Percentiles rank a stretch among this genome's conserved stretches.
phyloP scores from a whole-genome alignment of 1,140 invertebrate species.

The Drosophila oshimai region DNA sequence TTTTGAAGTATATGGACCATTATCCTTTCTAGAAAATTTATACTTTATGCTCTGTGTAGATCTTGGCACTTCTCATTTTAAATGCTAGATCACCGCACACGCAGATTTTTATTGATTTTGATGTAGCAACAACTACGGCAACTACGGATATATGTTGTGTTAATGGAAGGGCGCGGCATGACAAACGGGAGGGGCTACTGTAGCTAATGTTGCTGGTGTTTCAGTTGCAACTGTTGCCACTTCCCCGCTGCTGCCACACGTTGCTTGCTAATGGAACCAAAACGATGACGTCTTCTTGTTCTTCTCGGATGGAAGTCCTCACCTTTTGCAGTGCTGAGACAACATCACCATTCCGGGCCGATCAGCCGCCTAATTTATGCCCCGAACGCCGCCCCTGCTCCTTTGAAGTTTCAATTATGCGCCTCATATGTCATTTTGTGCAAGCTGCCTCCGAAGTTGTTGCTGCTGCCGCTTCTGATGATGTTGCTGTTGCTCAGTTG shows the following conservation, averaged over 20 bases:
- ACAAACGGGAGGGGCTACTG: conserved; percentile 50
- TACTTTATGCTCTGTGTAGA: conserved; percentile 3
- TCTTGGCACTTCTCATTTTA: conserved; percentile 13
- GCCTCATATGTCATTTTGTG: conserved; percentile 82
- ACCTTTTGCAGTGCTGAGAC: conserved; percentile 43
- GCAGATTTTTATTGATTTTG: conserved; percentile 71
- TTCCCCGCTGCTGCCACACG: conserved; percentile 43
- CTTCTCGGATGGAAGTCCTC: conserved; percentile 13
- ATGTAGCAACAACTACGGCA: conserved; percentile 60
- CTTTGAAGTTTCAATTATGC: conserved; percentile 82
- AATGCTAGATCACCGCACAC: conserved; percentile 59
- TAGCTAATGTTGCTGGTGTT: not conserved
- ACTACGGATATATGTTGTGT: conserved; percentile 42
- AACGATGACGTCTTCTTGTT: conserved; percentile 38
- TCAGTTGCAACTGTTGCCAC: conserved; percentile 35
- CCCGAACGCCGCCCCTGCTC: conserved; percentile 65
- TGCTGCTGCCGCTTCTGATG: not conserved
- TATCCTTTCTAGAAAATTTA: too few species aligned
- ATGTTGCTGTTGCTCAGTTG: conserved; percentile 20
- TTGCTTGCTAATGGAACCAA: conserved; percentile 74
- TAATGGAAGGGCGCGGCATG: conserved; percentile 69
- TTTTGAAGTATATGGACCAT: too few species aligned
- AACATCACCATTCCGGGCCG: conserved; percentile 35
- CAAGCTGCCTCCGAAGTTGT: conserved; percentile 43
- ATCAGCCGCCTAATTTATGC: conserved; percentile 78